A percentile compares a stretch with the other conserved stretches of the same genome.
Conservation (phyloP, 2,797 vertebrate species). For the Ctenopoma multispine region DNA sequence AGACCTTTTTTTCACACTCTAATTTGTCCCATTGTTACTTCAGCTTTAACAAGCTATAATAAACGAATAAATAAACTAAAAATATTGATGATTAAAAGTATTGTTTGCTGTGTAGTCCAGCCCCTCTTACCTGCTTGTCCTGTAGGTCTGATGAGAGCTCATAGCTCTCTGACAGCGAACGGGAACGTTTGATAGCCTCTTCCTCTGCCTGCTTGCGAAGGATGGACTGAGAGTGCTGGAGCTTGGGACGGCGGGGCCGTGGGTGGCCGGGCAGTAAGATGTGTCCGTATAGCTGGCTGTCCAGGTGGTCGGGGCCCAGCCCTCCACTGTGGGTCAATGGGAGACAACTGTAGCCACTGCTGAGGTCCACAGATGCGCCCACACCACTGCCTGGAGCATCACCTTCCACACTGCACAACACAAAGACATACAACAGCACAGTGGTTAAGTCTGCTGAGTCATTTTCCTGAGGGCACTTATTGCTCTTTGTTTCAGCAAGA, state of each 20-base stretch:
- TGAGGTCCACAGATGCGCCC: conserved; percentile 88
- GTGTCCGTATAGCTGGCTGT: conserved; percentile 88
- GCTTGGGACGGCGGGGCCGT: conserved; percentile 89
- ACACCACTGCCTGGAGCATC: conserved; percentile 90
- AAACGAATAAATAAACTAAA: too few relatives aligned
- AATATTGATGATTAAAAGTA: too few relatives aligned
- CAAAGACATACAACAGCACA: conserved; percentile 41
- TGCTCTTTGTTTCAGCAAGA: conserved; percentile 33
- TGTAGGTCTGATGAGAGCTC: conserved; percentile 98
- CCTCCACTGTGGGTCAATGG: conserved; percentile 72
- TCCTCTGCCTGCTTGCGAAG: conserved; percentile 97
- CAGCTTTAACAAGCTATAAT: too few relatives aligned
- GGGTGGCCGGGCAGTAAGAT: conserved; percentile 86
- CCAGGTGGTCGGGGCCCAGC: conserved; percentile 85
- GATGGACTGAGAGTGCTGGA: conserved; percentile 95
- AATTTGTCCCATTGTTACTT: too few relatives aligned
- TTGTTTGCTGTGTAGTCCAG: neutral
- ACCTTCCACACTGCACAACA: conserved; percentile 90
- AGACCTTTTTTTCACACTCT: too few relatives aligned
- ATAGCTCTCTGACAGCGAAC: conserved; percentile 98
- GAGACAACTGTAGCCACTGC: conserved; percentile 65
- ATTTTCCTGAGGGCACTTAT: conserved; percentile 22
- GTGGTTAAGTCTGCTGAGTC: conserved; percentile 44
- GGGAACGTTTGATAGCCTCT: conserved; percentile 96
- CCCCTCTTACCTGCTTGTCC: conserved; percentile 92